These are phyloP conservation scores for Orycteropus afer DNA, from an alignment of 2,113 vertebrate genomes.

Conservation along the genomic window DNA sequence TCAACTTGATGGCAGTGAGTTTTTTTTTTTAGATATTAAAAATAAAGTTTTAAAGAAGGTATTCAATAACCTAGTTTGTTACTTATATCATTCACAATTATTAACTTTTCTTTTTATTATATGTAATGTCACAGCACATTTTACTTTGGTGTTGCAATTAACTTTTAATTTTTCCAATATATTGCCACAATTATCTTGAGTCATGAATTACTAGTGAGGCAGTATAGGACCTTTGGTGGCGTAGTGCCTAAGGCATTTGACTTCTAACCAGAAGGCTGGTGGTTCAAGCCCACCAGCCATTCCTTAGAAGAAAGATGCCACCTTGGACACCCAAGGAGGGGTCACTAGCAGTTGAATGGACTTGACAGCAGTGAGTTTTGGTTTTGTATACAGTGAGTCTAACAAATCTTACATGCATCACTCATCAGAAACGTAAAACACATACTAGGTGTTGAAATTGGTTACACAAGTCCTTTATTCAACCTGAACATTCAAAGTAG, in stretches of 20 bases:
- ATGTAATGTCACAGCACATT: not conserved
- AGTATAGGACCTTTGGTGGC: no score
- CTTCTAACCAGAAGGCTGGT: no score
- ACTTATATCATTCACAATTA: slow-evolving; percentile 7
- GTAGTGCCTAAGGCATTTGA: no score
- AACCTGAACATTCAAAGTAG: not conserved
- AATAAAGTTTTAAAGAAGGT: not conserved
- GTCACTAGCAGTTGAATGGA: no score
- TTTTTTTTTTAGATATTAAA: no score
- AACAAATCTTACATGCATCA: not conserved
- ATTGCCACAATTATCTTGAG: not conserved
- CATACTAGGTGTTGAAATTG: not conserved
- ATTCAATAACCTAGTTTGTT: not conserved
- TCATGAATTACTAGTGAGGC: not conserved
- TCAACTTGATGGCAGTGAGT: no score
- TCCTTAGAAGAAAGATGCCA: no score
- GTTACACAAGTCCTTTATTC: not conserved
- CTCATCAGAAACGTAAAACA: not conserved
- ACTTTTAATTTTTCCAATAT: not conserved
- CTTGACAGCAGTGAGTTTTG: no score
- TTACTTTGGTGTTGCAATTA: not conserved
- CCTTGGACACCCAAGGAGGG: no score
- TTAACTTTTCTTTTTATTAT: not conserved
- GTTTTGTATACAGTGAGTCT: not conserved
- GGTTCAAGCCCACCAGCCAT: no score